phyloP scores from a whole-genome alignment of 2,888 invertebrate genomes.

The Galerucella calmariensis region DNA sequence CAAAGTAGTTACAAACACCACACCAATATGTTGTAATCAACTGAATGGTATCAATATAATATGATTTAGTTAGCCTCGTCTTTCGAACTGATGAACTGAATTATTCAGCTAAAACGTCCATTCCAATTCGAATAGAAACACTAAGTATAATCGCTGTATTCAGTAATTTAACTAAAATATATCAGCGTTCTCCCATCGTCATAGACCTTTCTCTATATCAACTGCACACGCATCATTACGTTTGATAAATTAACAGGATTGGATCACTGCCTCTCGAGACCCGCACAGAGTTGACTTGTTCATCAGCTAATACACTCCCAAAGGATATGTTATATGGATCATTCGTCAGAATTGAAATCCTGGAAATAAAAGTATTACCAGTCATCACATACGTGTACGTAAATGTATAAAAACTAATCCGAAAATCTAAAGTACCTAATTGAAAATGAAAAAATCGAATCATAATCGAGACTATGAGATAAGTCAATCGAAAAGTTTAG shows the following conservation, averaged over 20 bases:
- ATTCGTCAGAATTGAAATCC: neutral
- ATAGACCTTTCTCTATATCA: slow-evolving; percentile 19
- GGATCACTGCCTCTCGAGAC: slow-evolving; percentile 24
- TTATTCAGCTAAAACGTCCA: neutral
- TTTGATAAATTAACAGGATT: slow-evolving; percentile 27
- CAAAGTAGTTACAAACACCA: neutral
- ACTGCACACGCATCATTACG: slow-evolving; percentile 29
- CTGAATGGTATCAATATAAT: neutral
- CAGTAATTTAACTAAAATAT: slow-evolving; percentile 6
- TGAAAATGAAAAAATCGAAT: too few species aligned
- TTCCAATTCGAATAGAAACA: neutral
- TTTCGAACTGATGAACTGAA: neutral
- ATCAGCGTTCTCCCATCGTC: slow-evolving; percentile 7
- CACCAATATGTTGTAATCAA: neutral
- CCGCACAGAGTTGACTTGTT: slow-evolving; percentile 18
- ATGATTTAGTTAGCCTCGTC: neutral
- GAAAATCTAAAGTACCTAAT: too few species aligned
- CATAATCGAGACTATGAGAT: too few species aligned
- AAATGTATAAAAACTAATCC: neutral
- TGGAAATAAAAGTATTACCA: neutral
- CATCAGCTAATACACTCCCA: slow-evolving; percentile 19
- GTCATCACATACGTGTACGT: neutral
- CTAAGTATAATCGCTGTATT: slow-evolving; percentile 3
- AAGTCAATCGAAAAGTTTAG: too few species aligned
- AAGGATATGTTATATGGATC: slow-evolving; percentile 17